A percentile compares a stretch with the other conserved stretches of the same genome.
Conservation (phyloP, 2,797 vertebrate genomes). For the Tympanoctomys barrerae region DNA sequence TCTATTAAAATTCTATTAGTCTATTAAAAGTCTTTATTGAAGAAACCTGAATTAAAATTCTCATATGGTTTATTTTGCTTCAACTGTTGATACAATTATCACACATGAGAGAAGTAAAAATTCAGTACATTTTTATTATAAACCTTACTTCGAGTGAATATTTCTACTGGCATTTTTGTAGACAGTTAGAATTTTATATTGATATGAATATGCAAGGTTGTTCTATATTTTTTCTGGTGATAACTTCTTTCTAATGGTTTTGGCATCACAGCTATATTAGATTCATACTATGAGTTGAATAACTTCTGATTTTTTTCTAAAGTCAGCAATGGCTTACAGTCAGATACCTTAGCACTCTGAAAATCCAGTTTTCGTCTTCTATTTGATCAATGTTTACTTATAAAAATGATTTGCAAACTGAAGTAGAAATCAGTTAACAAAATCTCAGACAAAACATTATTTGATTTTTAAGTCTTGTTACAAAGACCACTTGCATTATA, state of each 20-base stretch:
- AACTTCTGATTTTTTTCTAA: background rate
- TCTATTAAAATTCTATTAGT: slow-evolving; percentile 63
- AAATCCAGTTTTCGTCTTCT: slow-evolving; percentile 58
- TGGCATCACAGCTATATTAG: background rate
- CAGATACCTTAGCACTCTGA: slow-evolving; percentile 54
- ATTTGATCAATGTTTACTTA: slow-evolving; percentile 66
- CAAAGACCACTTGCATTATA: slow-evolving; percentile 42
- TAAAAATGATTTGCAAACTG: slow-evolving; percentile 59
- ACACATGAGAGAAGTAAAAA: slow-evolving; percentile 51
- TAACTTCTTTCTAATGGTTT: background rate
- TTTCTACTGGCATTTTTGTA: background rate
- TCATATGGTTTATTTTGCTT: slow-evolving; percentile 44
- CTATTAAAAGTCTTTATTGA: slow-evolving; percentile 48
- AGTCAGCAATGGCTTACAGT: slow-evolving; percentile 5
- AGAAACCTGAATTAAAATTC: slow-evolving; percentile 47
- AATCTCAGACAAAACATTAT: slow-evolving; percentile 47
- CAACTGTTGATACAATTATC: slow-evolving; percentile 51
- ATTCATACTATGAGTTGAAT: background rate
- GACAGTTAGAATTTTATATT: slow-evolving; percentile 27
- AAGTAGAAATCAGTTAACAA: slow-evolving; percentile 70
- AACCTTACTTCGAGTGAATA: background rate
- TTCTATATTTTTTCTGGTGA: background rate
- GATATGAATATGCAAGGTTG: background rate
- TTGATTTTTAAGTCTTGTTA: slow-evolving; percentile 43
- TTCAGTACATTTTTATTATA: background rate